These are phyloP conservation scores for Gryllus longicercus DNA, from an alignment of 2,888 invertebrate species.

Conservation along the genomic window DNA sequence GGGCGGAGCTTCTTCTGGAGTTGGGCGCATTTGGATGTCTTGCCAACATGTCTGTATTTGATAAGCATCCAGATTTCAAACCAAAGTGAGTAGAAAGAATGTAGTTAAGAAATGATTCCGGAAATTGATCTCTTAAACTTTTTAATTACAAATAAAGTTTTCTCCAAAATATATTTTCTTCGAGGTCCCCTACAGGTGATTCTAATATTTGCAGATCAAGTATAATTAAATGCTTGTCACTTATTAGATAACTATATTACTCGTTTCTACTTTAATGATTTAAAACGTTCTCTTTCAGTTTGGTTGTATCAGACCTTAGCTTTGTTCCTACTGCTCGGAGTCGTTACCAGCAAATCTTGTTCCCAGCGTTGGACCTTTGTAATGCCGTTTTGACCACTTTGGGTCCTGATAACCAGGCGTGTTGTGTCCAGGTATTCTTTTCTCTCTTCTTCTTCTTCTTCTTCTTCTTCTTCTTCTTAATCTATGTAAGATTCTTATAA, in stretches of 20 bases:
- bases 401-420: conserved; percentile 79
- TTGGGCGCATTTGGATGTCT: conserved; percentile 59
- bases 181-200: background rate
- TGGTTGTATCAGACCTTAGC: conserved; percentile 37
- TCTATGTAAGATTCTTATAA: background rate
- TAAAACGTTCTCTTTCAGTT: conserved; percentile 23
- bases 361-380: conserved; percentile 77
- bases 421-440: conserved; percentile 61
- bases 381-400: conserved; percentile 77
- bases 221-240: background rate
- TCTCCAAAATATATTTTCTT: no score
- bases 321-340: conserved; percentile 63
- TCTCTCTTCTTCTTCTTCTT: background rate
- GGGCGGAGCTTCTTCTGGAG: conserved; percentile 62
- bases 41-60: conserved; percentile 66
- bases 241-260: background rate
- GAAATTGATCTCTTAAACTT: no score
- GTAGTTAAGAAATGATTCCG: no score
- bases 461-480: background rate
- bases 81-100: conserved; percentile 22
- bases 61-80: conserved; percentile 67
- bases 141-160: no score
- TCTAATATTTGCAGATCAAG: background rate
- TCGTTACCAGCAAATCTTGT: conserved; percentile 77
- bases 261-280: background rate